Evolutionary conservation across 2,113 vertebrate genomes (phyloP).

Genomic region (Theristicus caerulescens): DNA sequence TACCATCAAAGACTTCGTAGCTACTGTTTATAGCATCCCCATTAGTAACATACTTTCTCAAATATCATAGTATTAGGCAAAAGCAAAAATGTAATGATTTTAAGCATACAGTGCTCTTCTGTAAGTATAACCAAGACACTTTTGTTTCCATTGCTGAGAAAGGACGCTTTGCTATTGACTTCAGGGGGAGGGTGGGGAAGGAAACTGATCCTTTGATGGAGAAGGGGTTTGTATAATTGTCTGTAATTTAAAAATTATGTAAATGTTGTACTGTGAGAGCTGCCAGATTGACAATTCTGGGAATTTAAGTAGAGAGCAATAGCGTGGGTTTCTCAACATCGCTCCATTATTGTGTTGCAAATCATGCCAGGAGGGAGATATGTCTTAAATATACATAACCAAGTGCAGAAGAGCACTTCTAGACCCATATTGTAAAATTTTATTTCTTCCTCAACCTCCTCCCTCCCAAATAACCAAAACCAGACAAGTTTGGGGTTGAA

Average conservation of each 20-base stretch:
- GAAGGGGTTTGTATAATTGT: conserved; percentile 9
- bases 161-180: conserved; percentile 4
- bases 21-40: background rate
- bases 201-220: conserved; percentile 30
- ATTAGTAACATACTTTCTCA: background rate
- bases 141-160: background rate
- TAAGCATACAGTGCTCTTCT: background rate
- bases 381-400: conserved; percentile 51
- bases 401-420: conserved; percentile 38
- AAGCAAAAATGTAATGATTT: background rate
- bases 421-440: conserved; percentile 38
- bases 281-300: conserved; percentile 55
- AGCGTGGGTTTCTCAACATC: conserved; percentile 11
- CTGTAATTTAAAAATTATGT: conserved; percentile 57
- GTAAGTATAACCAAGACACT: background rate
- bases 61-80: background rate
- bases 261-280: conserved; percentile 16
- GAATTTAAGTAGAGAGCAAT: conserved; percentile 35
- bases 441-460: conserved; percentile 43
- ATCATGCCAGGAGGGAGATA: conserved; percentile 52
- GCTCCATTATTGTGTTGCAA: conserved; percentile 27
- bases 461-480: conserved; percentile 41
- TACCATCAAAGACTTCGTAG: background rate
- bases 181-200: conserved; percentile 50
- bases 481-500: conserved; percentile 16